Conservation (phyloP, 2,113 vertebrate genomes). For the Triplophysa siluroides region DNA sequence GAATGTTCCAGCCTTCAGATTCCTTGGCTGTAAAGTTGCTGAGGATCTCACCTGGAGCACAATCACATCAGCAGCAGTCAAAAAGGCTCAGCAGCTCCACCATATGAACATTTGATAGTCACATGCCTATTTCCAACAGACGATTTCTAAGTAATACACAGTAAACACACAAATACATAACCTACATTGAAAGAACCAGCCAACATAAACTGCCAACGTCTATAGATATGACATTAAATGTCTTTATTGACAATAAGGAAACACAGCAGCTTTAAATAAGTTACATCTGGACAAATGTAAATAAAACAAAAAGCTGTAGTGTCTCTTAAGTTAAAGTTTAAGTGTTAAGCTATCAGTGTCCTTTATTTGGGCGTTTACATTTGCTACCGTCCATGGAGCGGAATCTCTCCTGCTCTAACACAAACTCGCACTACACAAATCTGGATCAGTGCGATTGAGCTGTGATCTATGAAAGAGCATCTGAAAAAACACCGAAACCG, state of each 20-base stretch:
- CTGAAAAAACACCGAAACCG: no score
- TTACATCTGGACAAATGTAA: conserved; percentile 65
- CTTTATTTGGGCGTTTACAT: conserved; percentile 9
- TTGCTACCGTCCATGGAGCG: conserved; percentile 13
- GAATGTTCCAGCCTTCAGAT: neutral
- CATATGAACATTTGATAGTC: no score
- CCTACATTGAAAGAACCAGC: no score
- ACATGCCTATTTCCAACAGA: no score
- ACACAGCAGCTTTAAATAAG: conserved; percentile 55
- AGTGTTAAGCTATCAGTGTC: conserved; percentile 40
- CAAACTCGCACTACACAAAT: conserved; percentile 41
- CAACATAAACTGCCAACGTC: neutral
- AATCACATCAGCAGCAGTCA: neutral
- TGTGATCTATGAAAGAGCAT: neutral
- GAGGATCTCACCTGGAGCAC: neutral
- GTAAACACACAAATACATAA: no score
- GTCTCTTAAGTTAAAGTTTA: conserved; percentile 53
- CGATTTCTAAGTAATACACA: no score
- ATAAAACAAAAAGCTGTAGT: conserved; percentile 59
- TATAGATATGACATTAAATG: conserved; percentile 67
- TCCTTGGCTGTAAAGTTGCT: neutral
- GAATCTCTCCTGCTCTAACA: conserved; percentile 26
- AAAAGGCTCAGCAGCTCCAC: neutral
- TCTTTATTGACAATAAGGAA: conserved; percentile 65
- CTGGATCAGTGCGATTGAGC: neutral